phyloP scores from a whole-genome alignment of 2,888 invertebrate genomes.

The Choreutis nemorana region DNA sequence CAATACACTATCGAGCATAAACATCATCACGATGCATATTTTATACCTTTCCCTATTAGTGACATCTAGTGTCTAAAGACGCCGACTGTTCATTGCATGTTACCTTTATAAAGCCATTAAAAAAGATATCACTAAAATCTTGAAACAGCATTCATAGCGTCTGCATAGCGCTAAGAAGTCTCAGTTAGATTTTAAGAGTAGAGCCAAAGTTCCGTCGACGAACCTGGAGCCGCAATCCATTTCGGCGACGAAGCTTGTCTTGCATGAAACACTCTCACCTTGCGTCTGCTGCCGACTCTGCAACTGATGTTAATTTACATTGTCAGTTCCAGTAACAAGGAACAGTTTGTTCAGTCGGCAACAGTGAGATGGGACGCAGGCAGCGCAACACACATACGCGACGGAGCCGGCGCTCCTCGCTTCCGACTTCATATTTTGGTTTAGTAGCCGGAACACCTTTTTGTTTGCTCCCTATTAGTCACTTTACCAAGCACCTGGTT shows the following conservation, averaged over 20 bases:
- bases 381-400: conserved; percentile 32
- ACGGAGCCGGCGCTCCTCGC: conserved; percentile 58
- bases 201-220: conserved; percentile 29
- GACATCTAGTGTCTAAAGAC: conserved; percentile 47
- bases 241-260: conserved; percentile 30
- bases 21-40: conserved; percentile 60
- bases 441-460: too few species aligned
- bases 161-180: too few species aligned
- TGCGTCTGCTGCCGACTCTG: conserved; percentile 27
- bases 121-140: conserved; percentile 35
- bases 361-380: conserved; percentile 24
- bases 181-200: conserved; percentile 38
- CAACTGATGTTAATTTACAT: neutral
- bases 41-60: conserved; percentile 66
- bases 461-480: too few species aligned
- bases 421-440: conserved; percentile 29
- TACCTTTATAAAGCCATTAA: conserved; percentile 35
- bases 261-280: conserved; percentile 50
- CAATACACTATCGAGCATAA: conserved; percentile 49
- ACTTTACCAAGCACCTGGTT: too few species aligned
- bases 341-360: conserved; percentile 23
- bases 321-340: too few species aligned
- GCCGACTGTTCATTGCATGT: conserved; percentile 57
- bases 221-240: conserved; percentile 19
- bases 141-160: conserved; percentile 43